Evolutionary conservation across 2,797 vertebrate genomes (phyloP), one percentile per base, ranked within the genome.

Genomic region (Columba guinea): DNA sequence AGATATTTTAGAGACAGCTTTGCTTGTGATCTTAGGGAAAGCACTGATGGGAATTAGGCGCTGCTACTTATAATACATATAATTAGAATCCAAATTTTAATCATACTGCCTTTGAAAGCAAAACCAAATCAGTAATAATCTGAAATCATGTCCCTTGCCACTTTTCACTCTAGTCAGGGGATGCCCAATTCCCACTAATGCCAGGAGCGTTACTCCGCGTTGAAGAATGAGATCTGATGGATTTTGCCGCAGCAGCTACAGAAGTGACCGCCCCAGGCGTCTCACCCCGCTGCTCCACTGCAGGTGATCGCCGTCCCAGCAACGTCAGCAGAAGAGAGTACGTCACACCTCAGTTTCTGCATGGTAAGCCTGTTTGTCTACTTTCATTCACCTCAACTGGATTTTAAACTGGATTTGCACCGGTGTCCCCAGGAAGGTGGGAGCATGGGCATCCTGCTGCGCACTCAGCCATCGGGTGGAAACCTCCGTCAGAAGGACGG

Each of bases 71-170:
- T 5, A 51, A 75, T 75, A 15, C 34, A 86, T 69, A 74, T 95
- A 95, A 93, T 91, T 87, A 92, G 60, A 94, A 90, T 52, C 60
- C 60, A 85, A 27, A 71, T 91, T 94, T 93, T 80, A 69, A 89
- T 90, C 86, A 65, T 71, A 16, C 68, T 92, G 84, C 53, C 84
- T 90, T 89, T 93, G 84, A 93, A 89, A 89, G 71, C 1, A 49
- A 93, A 92, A 83, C 73, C 89, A 85, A 95, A 93, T 89, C 87
- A 87, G 41, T 34, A 87, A 48, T 24, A 63, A 81, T 48, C 81
- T 71, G 68, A 90, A 94, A 85, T 90, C 75, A 59, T 3, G 14
- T 83, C 62, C 67, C 89, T 87, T 81, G 75, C 73, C 41, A 19
- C 56, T 89, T 90, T 84, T 82, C 46, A 22, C 32, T 59, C 41